Base-by-base conservation (phyloP, 1,140 invertebrate genomes). In the Nomia melanderi region DNA sequence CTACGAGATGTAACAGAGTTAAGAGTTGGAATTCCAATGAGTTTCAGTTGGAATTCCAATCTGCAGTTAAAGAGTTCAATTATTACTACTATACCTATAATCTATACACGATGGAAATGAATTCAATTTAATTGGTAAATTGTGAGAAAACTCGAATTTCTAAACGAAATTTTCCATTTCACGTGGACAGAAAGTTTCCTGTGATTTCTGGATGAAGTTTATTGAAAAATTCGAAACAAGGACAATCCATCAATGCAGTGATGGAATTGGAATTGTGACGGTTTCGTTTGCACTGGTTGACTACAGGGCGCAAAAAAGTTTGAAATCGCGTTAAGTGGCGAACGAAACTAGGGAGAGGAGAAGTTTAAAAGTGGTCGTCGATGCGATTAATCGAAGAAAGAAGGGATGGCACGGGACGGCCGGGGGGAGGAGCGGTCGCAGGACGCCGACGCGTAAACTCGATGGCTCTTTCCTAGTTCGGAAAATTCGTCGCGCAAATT, bases 401-500 rank as follows among this genome's bases (percentile, higher is more conserved):
- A 53, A 14, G 29, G n/a, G 50, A 33, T 17, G 11, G 47, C 47
- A 59, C 36, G 36, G 44, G 23, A 75, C 53, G 62, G 29, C 36
- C 2, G 6, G 4, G 36, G 2, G 41, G 12, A 5, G 59, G 7
- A 23, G 33, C 54, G 29, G 57, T 23, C n/a, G n/a, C n/a, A n/a
- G n/a, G 56, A 69, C 36, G 50, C 33, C 36, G 41, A 56, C 54
- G 59, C 44, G 62, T 71, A 82, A 74, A 82, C 70, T 78, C 71
- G 71, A 53, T 64, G 60, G 69, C 77, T 60, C 78, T 82, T 75
- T 76, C 57, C 50, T 39, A 76, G 67, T 70, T 71, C 11, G 50
- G 53, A 73, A 77, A 76, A 84, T 84, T 84, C 69, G 56, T 73
- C 79, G 31, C 27, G 72, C 54, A 85, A 85, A 85, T 85, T 85